Evolutionary conservation across 1,140 invertebrate genomes (phyloP).

Genomic region (Drosophila carrolli): DNA sequence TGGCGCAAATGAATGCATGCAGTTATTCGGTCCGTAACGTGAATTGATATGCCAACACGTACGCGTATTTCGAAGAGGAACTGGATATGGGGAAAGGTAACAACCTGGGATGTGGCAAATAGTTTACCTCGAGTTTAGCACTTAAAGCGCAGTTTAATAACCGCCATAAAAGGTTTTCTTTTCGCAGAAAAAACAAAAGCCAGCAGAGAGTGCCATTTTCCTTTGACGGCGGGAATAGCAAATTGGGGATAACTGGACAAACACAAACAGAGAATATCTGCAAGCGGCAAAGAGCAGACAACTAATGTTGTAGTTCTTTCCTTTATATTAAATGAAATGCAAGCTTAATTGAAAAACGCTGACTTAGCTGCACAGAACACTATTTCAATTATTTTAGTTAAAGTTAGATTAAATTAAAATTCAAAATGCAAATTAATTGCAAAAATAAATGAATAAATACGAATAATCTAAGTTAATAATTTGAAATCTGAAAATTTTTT

Average conservation of each 20-base stretch:
- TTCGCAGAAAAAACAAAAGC: conserved; percentile 19
- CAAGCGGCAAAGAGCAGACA: conserved; percentile 14
- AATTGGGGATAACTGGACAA: conserved; percentile 52
- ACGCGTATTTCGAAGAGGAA: conserved; percentile 21
- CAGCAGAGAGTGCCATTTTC: background rate
- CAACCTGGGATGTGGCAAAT: conserved; percentile 12
- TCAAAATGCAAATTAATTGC: too few relatives aligned
- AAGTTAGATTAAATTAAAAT: background rate
- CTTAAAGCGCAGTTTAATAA: conserved; percentile 53
- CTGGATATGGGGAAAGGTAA: conserved; percentile 26
- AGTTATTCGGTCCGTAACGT: conserved; percentile 45
- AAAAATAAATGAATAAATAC: too few relatives aligned
- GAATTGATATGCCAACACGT: conserved; percentile 62
- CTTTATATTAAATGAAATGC: conserved; percentile 63
- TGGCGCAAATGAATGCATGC: conserved; percentile 56
- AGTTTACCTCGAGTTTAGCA: conserved; percentile 17
- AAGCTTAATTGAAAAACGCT: conserved; percentile 78
- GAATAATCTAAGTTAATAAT: too few relatives aligned
- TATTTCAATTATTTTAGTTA: background rate
- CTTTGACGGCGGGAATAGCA: conserved; percentile 21
- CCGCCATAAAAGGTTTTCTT: conserved; percentile 25
- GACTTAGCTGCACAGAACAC: conserved; percentile 24
- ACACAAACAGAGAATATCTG: conserved; percentile 40
- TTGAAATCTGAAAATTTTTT: too few relatives aligned
- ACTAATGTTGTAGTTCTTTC: conserved; percentile 53